Evolutionary conservation across 1,140 invertebrate species (phyloP), one percentile per base, ranked within the genome.

Genomic region (Papilio helenus): DNA sequence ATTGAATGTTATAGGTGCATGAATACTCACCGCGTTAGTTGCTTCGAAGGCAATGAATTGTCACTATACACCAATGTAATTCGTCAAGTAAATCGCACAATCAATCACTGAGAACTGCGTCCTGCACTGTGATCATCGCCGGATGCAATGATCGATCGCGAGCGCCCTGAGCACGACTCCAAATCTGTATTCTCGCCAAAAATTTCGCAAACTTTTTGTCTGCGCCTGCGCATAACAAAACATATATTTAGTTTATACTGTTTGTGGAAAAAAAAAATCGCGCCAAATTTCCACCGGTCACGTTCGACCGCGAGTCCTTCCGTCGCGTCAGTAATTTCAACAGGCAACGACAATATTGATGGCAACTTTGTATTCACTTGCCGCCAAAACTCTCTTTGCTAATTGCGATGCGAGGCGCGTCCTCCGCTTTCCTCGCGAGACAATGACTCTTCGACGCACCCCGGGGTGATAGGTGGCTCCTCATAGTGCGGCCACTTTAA

Each of bases 381-480:
- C 85, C 89, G 88, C 88, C 90, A 82, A 92, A 94, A 91, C 92
- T 93, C 92, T 93, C 93, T 93, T 93, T 82, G 82, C 88, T 92
- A 87, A 93, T 94, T 93, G 80, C 77, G 81, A 94, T 93, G 91
- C 92, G 84, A 76, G 85, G 68, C 81, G 89, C 89, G 89, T 93
- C 81, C 87, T 81, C 82, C 85, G 90, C 89, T 90, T 93, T 93
- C 87, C 91, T 91, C 87, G 88, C 85, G 86, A 85, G 87, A 92
- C 89, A 93, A 90, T 93, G 85, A 87, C 83, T 84, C 80, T 85
- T 83, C 76, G 83, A 55, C 51, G 83, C 87, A 89, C 90, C 90
- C 87, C 77, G 82, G 89, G 89, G 91, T 90, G 89, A 89, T 80
- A 83, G 87, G 86, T 84, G 80, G 80, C 79, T 86, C 90, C 87